These are phyloP conservation scores for Bubalus kerabau DNA, from an alignment of 2,113 vertebrate genomes.

Conservation along the genomic window DNA sequence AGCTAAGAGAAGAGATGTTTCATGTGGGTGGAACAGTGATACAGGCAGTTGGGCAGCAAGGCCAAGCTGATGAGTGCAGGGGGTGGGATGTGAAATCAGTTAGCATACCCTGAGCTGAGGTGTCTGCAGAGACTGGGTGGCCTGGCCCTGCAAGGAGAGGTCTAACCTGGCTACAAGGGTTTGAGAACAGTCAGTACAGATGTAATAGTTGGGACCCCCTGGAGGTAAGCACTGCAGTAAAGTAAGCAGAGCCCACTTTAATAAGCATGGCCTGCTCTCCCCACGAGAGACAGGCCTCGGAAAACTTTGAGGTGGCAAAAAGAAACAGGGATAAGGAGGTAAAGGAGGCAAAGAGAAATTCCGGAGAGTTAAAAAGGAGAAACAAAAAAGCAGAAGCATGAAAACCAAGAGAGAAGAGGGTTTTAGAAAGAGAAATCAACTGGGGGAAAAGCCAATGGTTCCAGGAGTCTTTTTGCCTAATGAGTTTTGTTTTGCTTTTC, in stretches of 20 bases:
- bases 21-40: rapidly evolving
- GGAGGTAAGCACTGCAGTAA: rapidly evolving
- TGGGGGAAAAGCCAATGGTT: neutral
- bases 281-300: neutral
- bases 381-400: neutral
- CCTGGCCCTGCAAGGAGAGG: neutral
- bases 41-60: neutral
- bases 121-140: neutral
- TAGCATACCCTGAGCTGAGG: neutral
- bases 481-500: neutral
- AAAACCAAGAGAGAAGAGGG: neutral
- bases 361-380: neutral
- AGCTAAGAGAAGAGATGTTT: neutral
- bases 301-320: neutral
- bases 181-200: neutral
- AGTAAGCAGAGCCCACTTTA: neutral
- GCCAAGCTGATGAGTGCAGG: neutral
- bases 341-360: neutral
- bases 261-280: neutral
- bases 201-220: neutral
- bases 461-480: neutral
- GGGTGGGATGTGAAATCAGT: neutral
- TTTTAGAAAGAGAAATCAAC: neutral
- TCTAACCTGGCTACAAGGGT: rapidly evolving
- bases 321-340: neutral